phyloP scores from a whole-genome alignment of 2,888 invertebrate genomes.

The Halictus quadricinctus region DNA sequence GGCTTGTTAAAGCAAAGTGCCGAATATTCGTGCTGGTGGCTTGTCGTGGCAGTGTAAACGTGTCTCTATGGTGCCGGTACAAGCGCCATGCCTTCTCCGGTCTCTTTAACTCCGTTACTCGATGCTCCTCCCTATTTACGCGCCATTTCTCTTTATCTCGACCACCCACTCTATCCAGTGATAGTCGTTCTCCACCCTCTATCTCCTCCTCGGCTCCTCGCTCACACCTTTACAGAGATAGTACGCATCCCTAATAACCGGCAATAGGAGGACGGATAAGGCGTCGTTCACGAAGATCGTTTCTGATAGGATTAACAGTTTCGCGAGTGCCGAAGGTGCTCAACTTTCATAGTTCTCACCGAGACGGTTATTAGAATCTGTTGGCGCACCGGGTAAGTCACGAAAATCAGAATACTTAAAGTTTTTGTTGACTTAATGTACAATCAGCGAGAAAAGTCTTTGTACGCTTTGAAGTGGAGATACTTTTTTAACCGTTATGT shows the following conservation, averaged over 20 bases:
- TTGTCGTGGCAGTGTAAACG: constrained; percentile 1
- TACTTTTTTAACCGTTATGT: no score
- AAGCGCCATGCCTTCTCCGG: constrained; percentile 1
- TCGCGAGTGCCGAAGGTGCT: not conserved
- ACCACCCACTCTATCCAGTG: constrained; percentile 23
- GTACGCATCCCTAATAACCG: constrained; percentile 36
- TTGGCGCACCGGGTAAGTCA: not conserved
- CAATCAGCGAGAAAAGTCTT: no score
- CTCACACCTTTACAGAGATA: constrained; percentile 38
- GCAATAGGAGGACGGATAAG: constrained; percentile 41
- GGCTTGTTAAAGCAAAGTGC: not conserved
- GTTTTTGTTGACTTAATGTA: not conserved
- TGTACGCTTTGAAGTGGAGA: no score
- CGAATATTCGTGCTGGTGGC: not conserved
- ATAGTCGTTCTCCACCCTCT: not conserved
- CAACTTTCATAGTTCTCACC: not conserved
- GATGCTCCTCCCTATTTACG: constrained; percentile 41
- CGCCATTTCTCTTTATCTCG: constrained; percentile 40
- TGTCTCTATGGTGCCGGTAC: constrained; percentile 12
- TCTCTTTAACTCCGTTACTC: constrained; percentile 46
- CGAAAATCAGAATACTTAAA: not conserved
- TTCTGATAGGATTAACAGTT: constrained; percentile 21
- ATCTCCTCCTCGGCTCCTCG: not conserved
- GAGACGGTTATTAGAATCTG: not conserved
- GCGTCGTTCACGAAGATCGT: not conserved